Evolutionary conservation across 2,888 invertebrate genomes (phyloP), one percentile per base, ranked within the genome.

Genomic region (Dioctria linearis): DNA sequence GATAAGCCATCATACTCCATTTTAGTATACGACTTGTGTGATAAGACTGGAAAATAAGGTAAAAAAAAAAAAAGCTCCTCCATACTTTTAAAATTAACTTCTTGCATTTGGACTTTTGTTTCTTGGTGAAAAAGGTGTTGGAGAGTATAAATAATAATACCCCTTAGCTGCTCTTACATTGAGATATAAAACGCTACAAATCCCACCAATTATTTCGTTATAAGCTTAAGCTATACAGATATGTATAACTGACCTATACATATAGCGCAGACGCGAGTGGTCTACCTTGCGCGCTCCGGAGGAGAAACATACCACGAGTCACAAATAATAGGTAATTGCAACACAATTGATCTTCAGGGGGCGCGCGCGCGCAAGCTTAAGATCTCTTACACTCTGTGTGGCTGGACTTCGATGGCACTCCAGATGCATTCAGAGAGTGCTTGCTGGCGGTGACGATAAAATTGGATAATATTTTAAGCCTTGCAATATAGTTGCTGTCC

Each of bases 311-410:
- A 66, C 13, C 66, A 43, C 42, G 66, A 13, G n/a, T 5, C 13
- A 37, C 42, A 13, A 42, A 63, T 46, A 76, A 76, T 76, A 37
- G 76, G 63, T 76, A 63, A 61, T 76, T 76, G 76, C 61, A 63
- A 63, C 61, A 76, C 63, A 76, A 76, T 63, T 76, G 49, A 76
- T 76, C 76, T 76, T 76, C 76, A 46, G 63, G 54, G 61, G 46
- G 66, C 25, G 25, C 25, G 25, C 25, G 25, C 25, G 25, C 25
- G 25, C 25, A 25, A 0, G 25, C 66, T 66, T 46, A 66, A 66
- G 66, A 66, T 66, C 76, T 76, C 76, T 63, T 61, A 9, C 49
- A 46, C 25, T 66, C 43, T 42, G 66, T n/a, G 57, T 57, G 8
- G 73, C 57, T 73, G 4, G 46, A 11, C 63, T 61, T 46, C 25